Evolutionary conservation across 1,140 invertebrate species (phyloP), one percentile per base, ranked within the genome.

Genomic region (Sinonovacula constricta): DNA sequence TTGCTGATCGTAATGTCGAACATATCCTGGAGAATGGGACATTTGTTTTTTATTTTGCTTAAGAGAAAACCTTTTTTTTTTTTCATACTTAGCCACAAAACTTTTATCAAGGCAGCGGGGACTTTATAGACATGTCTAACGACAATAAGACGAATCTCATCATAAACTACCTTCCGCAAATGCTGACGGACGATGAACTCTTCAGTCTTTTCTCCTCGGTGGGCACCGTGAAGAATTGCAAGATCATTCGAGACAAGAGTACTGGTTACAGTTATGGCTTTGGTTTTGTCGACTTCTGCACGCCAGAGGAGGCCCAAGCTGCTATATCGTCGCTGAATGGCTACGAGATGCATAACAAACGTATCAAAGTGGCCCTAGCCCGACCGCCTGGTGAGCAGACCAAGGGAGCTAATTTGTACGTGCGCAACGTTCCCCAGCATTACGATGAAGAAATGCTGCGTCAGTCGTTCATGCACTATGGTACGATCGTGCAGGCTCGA

Each of bases 201-300:
- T 95, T 95, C 88, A 94, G 94, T 68, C 94, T 98, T 91, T 99
- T 99, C 89, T 93, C 95, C 68, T 95, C 94, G 26, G 95, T 97
- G 70, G 90, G 90, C 0, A 87, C 85, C 18, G 75, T 98, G 53
- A 96, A 97, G 87, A 96, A 94, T 74, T 96, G 96, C 87, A 94
- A 96, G 83, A 96, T 99, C 83, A 97, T 98, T 94, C 95, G 96
- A 88, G 90, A 91, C 71, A 87, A 86, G 34, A 56, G 79, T 93
- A 97, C 96, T 91, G 96, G 96, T 28, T 98, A 98, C 90, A 97
- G 96, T 90, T 98, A 96, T 91, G 97, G 97, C 18, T 99, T 98
- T 92, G 97, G 97, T 24, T 99, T 99, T 92, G 97, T 98, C 22
- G 97, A 98, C 90, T 99, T 96, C 90, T 92, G 94, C 33, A 94